Evolutionary conservation across 1,140 invertebrate genomes (phyloP).

Genomic region (Polypedilum vanderplanki): DNA sequence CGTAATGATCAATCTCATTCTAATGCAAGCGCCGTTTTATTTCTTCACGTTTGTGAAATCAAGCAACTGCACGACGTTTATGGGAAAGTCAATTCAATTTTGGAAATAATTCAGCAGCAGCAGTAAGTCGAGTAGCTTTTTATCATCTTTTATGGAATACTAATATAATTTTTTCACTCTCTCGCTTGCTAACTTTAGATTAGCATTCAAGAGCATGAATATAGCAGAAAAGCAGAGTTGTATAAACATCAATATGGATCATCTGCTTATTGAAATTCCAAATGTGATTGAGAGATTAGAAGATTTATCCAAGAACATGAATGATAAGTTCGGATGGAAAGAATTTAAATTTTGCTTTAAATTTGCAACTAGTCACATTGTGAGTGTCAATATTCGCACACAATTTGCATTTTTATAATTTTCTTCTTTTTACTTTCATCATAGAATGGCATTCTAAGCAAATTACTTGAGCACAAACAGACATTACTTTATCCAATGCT

Average conservation of each 20-base stretch:
- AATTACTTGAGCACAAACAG: constrained; percentile 48
- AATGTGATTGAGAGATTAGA: constrained; percentile 55
- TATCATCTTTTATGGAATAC: not conserved
- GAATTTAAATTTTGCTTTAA: constrained; percentile 66
- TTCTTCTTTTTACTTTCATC: constrained; percentile 33
- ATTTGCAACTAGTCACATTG: constrained; percentile 60
- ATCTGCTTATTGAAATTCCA: constrained; percentile 56
- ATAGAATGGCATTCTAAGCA: constrained; percentile 50
- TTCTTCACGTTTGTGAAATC: constrained; percentile 42
- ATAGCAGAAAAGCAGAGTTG: constrained; percentile 51
- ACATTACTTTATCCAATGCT: constrained; percentile 43
- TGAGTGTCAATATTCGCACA: constrained; percentile 41
- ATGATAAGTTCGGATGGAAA: constrained; percentile 58
- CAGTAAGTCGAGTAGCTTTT: constrained; percentile 34
- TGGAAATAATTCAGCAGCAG: constrained; percentile 41
- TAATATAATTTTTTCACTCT: not conserved
- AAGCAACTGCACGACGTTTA: constrained; percentile 42
- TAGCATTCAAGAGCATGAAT: constrained; percentile 43
- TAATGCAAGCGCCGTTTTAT: constrained; percentile 32
- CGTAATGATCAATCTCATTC: constrained; percentile 31
- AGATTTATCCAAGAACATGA: constrained; percentile 52
- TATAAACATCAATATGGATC: constrained; percentile 54
- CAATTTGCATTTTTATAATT: not conserved
- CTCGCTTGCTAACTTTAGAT: not conserved
- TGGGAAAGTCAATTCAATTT: constrained; percentile 37